Evolutionary conservation across 2,888 invertebrate species (phyloP).

Genomic region (Pseudococcus jackbeardsleyi): DNA sequence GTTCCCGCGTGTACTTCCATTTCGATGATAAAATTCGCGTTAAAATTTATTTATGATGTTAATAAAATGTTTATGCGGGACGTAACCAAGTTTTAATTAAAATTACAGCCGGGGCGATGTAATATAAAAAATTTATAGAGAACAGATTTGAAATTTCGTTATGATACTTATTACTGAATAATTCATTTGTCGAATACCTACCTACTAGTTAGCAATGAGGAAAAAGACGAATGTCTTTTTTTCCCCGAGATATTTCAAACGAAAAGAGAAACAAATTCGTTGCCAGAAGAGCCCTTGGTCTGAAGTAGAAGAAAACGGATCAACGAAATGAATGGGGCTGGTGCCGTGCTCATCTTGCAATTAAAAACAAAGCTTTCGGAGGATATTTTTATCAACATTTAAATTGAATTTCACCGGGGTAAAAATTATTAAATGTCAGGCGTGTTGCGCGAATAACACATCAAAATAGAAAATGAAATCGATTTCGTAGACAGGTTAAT

Average conservation of each 20-base stretch:
- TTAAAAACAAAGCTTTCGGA: conserved; percentile 7
- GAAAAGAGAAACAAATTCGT: not conserved
- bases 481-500: conserved; percentile 2
- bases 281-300: not conserved
- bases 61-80: conserved; percentile 10
- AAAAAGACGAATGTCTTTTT: not conserved
- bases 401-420: not conserved
- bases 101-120: not conserved
- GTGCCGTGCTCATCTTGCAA: not conserved
- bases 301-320: not conserved
- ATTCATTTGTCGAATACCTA: not conserved
- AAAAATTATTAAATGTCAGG: conserved; percentile 13
- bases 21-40: conserved; percentile 3
- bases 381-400: conserved; percentile 21
- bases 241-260: not conserved
- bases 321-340: not conserved
- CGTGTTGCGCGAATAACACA: not conserved
- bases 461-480: conserved; percentile 1
- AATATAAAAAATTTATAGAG: conserved; percentile 14
- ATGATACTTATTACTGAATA: not conserved
- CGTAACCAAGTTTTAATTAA: conserved; percentile 33
- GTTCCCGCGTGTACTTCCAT: not conserved
- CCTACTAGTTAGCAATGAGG: not conserved
- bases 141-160: conserved; percentile 24
- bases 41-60: conserved; percentile 30